Conservation (phyloP, 2,797 vertebrate genomes). For the Manis crassicaudata region DNA sequence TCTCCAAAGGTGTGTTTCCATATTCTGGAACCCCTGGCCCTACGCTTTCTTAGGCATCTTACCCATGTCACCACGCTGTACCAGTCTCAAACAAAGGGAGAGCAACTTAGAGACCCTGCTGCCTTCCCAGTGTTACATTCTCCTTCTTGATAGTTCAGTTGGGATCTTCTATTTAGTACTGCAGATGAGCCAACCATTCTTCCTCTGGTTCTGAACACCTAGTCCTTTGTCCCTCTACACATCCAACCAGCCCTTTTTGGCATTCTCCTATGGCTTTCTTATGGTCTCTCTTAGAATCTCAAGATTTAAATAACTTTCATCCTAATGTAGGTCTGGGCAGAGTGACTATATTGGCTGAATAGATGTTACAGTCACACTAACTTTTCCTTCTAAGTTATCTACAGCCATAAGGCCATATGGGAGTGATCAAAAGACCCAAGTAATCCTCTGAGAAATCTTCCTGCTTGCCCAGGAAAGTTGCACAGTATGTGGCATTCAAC, state of each 20-base stretch:
- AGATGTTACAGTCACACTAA: background rate
- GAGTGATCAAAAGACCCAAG: rapidly evolving
- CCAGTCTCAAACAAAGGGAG: background rate
- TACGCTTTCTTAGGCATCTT: background rate
- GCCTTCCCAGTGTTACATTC: background rate
- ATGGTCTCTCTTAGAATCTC: background rate
- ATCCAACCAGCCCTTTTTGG: background rate
- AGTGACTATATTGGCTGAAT: background rate
- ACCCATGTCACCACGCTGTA: background rate
- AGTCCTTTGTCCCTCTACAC: background rate
- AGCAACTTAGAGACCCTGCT: background rate
- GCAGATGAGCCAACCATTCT: background rate
- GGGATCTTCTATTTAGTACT: background rate
- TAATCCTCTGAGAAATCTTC: background rate
- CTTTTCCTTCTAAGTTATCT: background rate
- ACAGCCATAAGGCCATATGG: background rate
- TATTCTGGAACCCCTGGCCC: background rate
- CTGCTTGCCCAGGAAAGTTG: background rate
- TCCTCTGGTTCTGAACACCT: background rate
- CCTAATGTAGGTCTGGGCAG: background rate
- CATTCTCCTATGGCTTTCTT: background rate
- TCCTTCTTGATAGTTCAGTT: background rate
- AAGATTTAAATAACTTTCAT: background rate
- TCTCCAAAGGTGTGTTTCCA: background rate
- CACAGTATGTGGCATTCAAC: background rate